phyloP scores from a whole-genome alignment of 1,140 invertebrate species.

The Holotrichia oblita region DNA sequence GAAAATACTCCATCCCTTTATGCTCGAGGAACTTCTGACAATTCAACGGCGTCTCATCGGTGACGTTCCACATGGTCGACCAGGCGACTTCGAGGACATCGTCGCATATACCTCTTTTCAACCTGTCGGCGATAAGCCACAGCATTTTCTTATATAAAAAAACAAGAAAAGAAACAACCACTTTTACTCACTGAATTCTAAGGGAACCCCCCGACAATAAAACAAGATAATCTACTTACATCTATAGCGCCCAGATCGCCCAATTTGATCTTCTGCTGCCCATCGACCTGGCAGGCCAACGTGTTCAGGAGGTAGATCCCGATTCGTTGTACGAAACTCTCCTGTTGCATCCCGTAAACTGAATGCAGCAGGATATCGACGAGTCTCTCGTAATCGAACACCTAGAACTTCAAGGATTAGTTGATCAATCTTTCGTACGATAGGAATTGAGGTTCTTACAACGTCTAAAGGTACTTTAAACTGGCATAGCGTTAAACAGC shows the following conservation, averaged over 20 bases:
- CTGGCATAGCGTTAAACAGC: slow-evolving; percentile 93
- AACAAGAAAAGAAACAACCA: not conserved
- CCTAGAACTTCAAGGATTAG: slow-evolving; percentile 63
- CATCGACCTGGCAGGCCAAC: slow-evolving; percentile 95
- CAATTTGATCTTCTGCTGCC: slow-evolving; percentile 87
- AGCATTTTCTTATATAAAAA: slow-evolving; percentile 85
- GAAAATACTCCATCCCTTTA: slow-evolving; percentile 87
- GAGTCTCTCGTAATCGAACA: slow-evolving; percentile 91
- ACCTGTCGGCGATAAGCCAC: slow-evolving; percentile 79
- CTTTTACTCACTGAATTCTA: not conserved
- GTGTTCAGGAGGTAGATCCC: slow-evolving; percentile 95
- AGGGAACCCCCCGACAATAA: not conserved
- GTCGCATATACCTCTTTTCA: slow-evolving; percentile 81
- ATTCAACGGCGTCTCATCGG: slow-evolving; percentile 94
- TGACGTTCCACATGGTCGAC: slow-evolving; percentile 99
- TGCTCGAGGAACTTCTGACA: slow-evolving; percentile 89
- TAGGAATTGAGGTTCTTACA: slow-evolving; percentile 66
- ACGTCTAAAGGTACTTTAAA: slow-evolving; percentile 95
- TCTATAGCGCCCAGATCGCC: slow-evolving; percentile 89
- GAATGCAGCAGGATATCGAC: slow-evolving; percentile 87
- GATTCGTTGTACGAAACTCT: slow-evolving; percentile 93
- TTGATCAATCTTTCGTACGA: not conserved
- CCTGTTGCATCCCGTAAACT: slow-evolving; percentile 81
- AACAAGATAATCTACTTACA: slow-evolving; percentile 63
- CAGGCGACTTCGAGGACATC: slow-evolving; percentile 97